Evolutionary conservation across 2,797 vertebrate genomes (phyloP), one percentile per base, ranked within the genome.

Genomic region (Semaprochilodus insignis): DNA sequence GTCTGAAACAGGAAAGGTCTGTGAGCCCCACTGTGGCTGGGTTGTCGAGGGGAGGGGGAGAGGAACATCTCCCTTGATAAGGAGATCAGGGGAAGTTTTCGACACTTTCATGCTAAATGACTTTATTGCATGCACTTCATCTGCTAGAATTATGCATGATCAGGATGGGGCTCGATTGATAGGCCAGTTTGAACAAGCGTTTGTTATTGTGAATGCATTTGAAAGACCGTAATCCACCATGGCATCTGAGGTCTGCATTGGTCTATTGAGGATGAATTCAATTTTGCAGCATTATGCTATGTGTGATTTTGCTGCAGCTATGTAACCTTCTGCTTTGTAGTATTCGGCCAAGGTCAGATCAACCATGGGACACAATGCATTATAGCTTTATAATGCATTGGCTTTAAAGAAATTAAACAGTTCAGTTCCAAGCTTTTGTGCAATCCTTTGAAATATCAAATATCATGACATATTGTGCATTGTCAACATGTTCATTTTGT

Each of bases 1-100:
- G 16, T 69, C 55, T 54, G 66, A 69, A 44, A 75, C 44, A 57
- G 63, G 63, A 67, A 86, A 80, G 57, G 25, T 34, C 75, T 55
- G 52, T 74, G 31, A 87, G 76, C 48, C 44, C 67, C 55, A 52
- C 13, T 36, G 52, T 55, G 70, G 69, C 55, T 36, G 2, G 40
- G 17, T 31, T 21, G 54, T 6, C 60, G 72, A 10, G 59, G 55
- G 78, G 54, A 31, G 31, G 31, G 31, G 31, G 65, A 70, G 55
- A 71, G 62, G 27, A 60, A 65, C 44, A 13, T 71, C n/a, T 80
- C 6, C 36, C 54, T n/a, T 63, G 73, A 81, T 51, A 77, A 77
- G 59, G 63, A 60, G 62, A 55, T 67, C 17, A 5, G 44, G 57
- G 21, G 78, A 59, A 55, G 71, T 73, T 73, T 73, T 73, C 27